Conservation (phyloP, 2,888 invertebrate genomes). For the Choreutis nemorana region DNA sequence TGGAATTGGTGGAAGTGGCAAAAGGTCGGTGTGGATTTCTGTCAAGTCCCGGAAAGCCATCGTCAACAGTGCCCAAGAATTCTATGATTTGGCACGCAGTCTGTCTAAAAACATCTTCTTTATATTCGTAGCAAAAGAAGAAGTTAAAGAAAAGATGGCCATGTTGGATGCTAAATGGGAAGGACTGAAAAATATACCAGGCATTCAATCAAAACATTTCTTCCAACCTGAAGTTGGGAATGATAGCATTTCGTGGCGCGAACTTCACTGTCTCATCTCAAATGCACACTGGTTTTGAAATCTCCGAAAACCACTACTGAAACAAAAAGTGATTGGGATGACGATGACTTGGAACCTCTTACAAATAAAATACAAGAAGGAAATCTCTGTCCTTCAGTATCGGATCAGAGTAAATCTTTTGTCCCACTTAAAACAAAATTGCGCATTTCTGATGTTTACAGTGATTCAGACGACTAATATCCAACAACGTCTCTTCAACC, state of each 20-base stretch:
- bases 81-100: slow-evolving; percentile 9
- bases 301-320: slow-evolving; percentile 4
- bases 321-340: slow-evolving; percentile 8
- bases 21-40: slow-evolving; percentile 12
- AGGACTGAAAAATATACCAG: slow-evolving; percentile 12
- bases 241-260: slow-evolving; percentile 7
- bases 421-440: slow-evolving; percentile 6
- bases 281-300: slow-evolving; percentile 5
- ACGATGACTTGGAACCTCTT: slow-evolving; percentile 9
- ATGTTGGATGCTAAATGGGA: slow-evolving; percentile 11
- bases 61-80: slow-evolving; percentile 10
- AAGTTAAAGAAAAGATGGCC: slow-evolving; percentile 11
- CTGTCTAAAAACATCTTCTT: slow-evolving; percentile 11
- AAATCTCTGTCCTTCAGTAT: slow-evolving; percentile 4
- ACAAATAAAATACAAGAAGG: slow-evolving; percentile 6
- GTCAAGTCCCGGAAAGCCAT: slow-evolving; percentile 13
- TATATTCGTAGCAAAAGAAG: slow-evolving; percentile 10
- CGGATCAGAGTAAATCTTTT: slow-evolving; percentile 3
- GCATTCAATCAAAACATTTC: slow-evolving; percentile 10
- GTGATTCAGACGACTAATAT: slow-evolving; percentile 6
- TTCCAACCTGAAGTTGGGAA: slow-evolving; percentile 7
- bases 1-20: slow-evolving; percentile 13
- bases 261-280: slow-evolving; percentile 6
- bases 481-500: slow-evolving; percentile 11
- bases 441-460: slow-evolving; percentile 8